These are phyloP conservation scores for Exephanes ischioxanthus DNA, from an alignment of 2,888 invertebrate genomes.

Conservation along the genomic window DNA sequence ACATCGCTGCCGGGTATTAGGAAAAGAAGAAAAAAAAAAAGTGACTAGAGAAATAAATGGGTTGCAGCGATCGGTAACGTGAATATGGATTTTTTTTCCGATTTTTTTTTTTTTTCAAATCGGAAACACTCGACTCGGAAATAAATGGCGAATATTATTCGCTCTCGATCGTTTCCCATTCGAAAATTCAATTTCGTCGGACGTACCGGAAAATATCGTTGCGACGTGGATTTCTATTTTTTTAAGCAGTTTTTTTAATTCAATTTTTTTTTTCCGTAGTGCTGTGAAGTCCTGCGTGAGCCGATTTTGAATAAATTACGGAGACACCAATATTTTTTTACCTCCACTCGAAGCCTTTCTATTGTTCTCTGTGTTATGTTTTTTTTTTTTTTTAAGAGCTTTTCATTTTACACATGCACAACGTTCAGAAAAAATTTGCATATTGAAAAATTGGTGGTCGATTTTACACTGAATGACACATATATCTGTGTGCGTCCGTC, in stretches of 20 bases:
- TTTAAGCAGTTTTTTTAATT: neutral
- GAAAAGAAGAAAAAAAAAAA: neutral
- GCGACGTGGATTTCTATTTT: neutral
- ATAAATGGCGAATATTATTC: neutral
- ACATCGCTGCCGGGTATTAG: neutral
- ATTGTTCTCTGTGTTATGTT: neutral
- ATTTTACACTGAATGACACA: neutral
- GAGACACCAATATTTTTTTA: neutral
- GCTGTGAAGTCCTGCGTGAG: neutral
- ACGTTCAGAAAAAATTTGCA: neutral
- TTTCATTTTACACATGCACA: neutral
- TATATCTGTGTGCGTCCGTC: neutral
- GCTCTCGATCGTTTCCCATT: neutral
- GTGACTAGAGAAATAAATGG: neutral
- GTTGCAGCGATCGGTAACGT: neutral
- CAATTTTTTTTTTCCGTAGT: neutral
- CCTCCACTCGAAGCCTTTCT: neutral
- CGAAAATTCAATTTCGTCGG: neutral
- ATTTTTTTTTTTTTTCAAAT: too few relatives aligned
- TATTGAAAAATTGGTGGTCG: neutral
- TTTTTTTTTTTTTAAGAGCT: neutral
- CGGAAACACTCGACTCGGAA: neutral
- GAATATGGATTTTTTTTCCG: too few relatives aligned
- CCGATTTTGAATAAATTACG: neutral
- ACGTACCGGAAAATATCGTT: neutral